Base-by-base conservation (phyloP, 2,888 invertebrate species). In the Cetonia aurata region DNA sequence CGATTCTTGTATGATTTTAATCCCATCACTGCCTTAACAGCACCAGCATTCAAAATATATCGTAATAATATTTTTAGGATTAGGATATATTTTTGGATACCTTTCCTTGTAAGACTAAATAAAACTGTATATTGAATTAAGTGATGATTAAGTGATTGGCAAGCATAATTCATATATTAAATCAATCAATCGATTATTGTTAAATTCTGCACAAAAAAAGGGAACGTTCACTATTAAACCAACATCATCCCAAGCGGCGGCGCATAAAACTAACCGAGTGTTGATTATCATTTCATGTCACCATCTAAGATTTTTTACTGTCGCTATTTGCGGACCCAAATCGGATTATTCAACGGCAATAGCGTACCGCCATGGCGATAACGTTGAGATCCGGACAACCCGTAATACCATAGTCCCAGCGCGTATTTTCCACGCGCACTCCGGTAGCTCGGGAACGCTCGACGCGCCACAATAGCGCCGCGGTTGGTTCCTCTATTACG, bases 321-420 rank as follows among this genome's bases (percentile, higher is more conserved):
- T 9, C 33, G 46, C 33, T 15, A 56, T 19, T 50, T 46, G n/a
- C 48, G 9, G 31, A 10, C 9, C 15, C 31, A 48, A 60, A 60
- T 60, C 13, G 15, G 3, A n/a, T 48, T 48, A 48, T n/a, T 48
- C 48, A 2, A 42, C 41, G 19, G 42, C 19, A 42, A 17, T 6
- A 19, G 13, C 42, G 9, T 13, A 8, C 48, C 17, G 48, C 13
- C 55, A 37, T 33, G 37, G 13, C 50, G 50, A 9, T 37, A 37
- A 4, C 48, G 17, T 10, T 37, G 15, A 13, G 10, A 17, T 50
- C 50, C 31, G 31, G 12, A 41, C 46, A 50, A 37, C 1, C 37
- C 15, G 62, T 65, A 52, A 65, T 65, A 50, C 33, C 62, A 65
- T 65, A 65, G 37, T 65, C 62, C 62, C 62, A 3, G 10, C 37